Conservation (phyloP, 2,797 vertebrate species). For the Pteropus rufus region DNA sequence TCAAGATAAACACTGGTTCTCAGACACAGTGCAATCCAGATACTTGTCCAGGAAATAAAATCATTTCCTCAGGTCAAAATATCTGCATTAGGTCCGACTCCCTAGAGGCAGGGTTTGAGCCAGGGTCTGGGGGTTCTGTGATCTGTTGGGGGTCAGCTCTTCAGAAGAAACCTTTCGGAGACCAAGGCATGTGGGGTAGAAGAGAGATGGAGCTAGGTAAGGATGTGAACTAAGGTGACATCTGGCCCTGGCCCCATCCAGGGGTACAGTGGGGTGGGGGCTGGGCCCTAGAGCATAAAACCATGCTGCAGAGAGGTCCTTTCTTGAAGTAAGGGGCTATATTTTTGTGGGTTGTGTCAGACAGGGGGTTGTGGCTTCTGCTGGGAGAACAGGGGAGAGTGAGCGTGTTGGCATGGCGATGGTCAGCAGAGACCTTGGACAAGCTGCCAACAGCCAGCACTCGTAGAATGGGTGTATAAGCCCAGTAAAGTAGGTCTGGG, state of each 20-base stretch:
- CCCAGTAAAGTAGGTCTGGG: neutral
- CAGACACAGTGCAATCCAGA: neutral
- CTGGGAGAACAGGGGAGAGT: neutral
- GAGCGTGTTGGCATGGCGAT: neutral
- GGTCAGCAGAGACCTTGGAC: neutral
- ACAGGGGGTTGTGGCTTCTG: neutral
- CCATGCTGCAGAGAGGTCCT: neutral
- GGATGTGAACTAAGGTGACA: neutral
- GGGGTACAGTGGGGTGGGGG: rapidly evolving
- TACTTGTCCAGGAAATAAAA: neutral
- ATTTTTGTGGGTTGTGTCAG: neutral
- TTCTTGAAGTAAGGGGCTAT: neutral
- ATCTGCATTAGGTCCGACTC: neutral
- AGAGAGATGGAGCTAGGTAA: neutral
- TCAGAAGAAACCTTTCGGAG: neutral
- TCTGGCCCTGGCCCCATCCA: neutral
- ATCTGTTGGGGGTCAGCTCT: neutral
- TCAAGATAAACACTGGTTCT: neutral
- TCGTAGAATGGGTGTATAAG: neutral
- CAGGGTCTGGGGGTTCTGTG: neutral
- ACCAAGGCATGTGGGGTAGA: neutral
- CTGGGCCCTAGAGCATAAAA: neutral
- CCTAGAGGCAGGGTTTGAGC: neutral
- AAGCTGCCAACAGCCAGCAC: neutral
- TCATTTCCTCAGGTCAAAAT: neutral